These are phyloP conservation scores for Cephus pulcher DNA, from an alignment of 2,888 invertebrate genomes.

Conservation along the genomic window DNA sequence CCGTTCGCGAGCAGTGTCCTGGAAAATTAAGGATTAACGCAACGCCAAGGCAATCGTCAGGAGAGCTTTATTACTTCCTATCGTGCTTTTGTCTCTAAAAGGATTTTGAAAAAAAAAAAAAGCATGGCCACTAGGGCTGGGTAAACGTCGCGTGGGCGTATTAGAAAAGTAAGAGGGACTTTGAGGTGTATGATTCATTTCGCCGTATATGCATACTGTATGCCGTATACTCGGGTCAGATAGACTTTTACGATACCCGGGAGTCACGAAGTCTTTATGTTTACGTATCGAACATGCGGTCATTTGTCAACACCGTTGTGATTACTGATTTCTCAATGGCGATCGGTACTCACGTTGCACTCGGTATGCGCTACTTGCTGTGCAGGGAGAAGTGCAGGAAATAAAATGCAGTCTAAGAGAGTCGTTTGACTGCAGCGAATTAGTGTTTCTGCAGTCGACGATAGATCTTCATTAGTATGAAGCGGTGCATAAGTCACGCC, in stretches of 20 bases:
- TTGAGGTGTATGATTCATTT: background rate
- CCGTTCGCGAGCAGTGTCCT: slow-evolving; percentile 35
- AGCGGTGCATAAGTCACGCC: slow-evolving; percentile 54
- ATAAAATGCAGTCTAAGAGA: background rate
- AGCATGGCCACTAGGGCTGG: background rate
- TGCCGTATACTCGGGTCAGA: background rate
- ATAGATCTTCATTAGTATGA: slow-evolving; percentile 58
- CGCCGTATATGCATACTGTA: background rate
- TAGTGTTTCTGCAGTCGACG: slow-evolving; percentile 25
- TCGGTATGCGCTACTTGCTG: background rate
- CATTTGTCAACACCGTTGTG: background rate
- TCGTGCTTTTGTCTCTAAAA: background rate
- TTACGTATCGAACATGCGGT: background rate
- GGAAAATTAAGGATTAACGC: slow-evolving; percentile 57
- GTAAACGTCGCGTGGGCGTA: background rate
- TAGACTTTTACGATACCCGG: background rate
- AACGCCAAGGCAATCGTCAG: slow-evolving; percentile 6
- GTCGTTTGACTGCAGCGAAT: slow-evolving; percentile 5
- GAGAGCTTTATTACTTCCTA: background rate
- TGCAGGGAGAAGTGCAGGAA: background rate
- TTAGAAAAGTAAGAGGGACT: background rate
- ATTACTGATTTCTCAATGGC: background rate
- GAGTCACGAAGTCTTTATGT: background rate
- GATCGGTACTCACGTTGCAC: background rate
- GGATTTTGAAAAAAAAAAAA: background rate